Conservation (phyloP, 2,888 invertebrate genomes). For the Phalera bucephala region DNA sequence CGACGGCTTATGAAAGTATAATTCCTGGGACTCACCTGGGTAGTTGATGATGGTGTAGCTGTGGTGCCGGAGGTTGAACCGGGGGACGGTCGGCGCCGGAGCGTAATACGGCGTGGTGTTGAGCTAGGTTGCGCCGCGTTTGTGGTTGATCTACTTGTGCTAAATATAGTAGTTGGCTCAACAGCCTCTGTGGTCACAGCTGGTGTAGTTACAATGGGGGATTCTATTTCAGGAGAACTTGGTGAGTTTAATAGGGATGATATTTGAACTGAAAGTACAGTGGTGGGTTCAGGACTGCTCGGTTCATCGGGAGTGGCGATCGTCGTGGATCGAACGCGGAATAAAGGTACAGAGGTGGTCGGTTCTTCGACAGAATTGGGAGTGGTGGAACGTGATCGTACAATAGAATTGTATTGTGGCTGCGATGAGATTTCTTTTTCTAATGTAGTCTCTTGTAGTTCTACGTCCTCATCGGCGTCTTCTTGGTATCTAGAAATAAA, state of each 20-base stretch:
- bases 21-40: conserved; percentile 83
- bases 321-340: conserved; percentile 56
- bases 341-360: conserved; percentile 47
- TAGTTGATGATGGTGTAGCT: conserved; percentile 46
- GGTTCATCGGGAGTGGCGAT: conserved; percentile 41
- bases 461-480: conserved; percentile 51
- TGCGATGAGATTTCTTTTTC: conserved; percentile 73
- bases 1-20: conserved; percentile 73
- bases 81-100: conserved; percentile 54
- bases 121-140: conserved; percentile 26
- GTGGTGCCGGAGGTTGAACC: conserved; percentile 46
- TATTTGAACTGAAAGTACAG: conserved; percentile 71
- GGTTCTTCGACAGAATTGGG: conserved; percentile 41
- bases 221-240: conserved; percentile 42
- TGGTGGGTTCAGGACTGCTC: conserved; percentile 62
- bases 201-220: conserved; percentile 41
- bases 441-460: conserved; percentile 58
- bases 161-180: conserved; percentile 46
- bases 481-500: conserved; percentile 56
- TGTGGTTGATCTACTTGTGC: conserved; percentile 42
- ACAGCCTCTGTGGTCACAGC: conserved; percentile 43
- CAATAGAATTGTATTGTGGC: conserved; percentile 68
- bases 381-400: conserved; percentile 62
- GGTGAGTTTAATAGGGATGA: conserved; percentile 69
- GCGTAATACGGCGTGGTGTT: conserved; percentile 45